Percentiles rank a stretch among this genome's conserved stretches.
phyloP scores from a whole-genome alignment of 2,888 invertebrate genomes.

The Polymixis flavicincta region DNA sequence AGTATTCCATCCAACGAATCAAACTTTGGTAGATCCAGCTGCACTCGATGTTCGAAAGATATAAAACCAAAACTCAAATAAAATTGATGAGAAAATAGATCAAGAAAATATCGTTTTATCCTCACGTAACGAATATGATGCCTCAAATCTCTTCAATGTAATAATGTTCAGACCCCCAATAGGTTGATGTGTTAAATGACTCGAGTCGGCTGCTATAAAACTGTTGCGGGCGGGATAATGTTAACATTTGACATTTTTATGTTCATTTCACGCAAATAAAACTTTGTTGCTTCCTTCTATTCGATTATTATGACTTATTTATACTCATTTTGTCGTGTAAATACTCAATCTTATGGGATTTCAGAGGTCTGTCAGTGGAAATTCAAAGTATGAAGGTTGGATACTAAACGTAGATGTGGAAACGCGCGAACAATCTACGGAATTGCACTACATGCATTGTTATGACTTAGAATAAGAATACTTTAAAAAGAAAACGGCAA shows the following conservation, averaged over 20 bases:
- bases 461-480: conserved; percentile 50
- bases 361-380: conserved; percentile 7
- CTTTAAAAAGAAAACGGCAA: conserved; percentile 59
- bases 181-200: conserved; percentile 80
- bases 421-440: conserved; percentile 37
- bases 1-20: conserved; percentile 2
- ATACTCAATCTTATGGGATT: not conserved
- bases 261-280: conserved; percentile 75
- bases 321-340: conserved; percentile 34
- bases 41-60: conserved; percentile 12
- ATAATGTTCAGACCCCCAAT: conserved; percentile 69
- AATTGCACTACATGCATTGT: conserved; percentile 54
- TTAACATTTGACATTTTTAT: conserved; percentile 81
- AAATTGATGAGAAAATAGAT: conserved; percentile 58
- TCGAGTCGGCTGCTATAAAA: conserved; percentile 77
- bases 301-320: conserved; percentile 64
- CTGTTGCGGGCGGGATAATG: conserved; percentile 78
- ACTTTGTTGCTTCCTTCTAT: conserved; percentile 64
- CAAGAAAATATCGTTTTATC: conserved; percentile 49
- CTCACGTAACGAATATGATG: conserved; percentile 58
- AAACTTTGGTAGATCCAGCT: conserved; percentile 17
- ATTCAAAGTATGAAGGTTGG: not conserved
- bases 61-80: conserved; percentile 38
- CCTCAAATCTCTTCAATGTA: conserved; percentile 63
- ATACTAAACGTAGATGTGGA: conserved; percentile 16